Conservation (phyloP, 2,113 vertebrate species). For the Amblyornis subalaris region DNA sequence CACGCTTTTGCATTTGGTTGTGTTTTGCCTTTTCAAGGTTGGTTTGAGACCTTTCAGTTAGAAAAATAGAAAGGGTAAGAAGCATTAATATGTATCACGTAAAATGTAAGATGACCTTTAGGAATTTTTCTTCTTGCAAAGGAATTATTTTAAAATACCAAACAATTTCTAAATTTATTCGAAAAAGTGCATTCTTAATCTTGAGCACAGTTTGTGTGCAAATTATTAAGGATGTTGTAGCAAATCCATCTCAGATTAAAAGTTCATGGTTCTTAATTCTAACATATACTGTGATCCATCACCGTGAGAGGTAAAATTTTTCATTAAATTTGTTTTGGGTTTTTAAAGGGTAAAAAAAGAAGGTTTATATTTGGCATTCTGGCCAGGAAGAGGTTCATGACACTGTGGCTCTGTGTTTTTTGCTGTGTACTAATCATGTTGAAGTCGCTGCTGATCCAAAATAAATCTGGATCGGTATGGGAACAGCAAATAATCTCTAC, state of each 20-base stretch:
- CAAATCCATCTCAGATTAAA: neutral
- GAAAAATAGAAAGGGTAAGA: neutral
- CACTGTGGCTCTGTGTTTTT: neutral
- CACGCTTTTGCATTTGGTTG: neutral
- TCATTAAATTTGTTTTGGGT: neutral
- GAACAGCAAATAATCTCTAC: conserved; percentile 52
- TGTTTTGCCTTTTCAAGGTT: neutral
- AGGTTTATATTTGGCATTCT: neutral
- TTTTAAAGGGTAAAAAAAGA: neutral
- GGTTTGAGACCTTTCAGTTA: neutral
- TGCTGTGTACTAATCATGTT: neutral
- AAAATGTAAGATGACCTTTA: neutral
- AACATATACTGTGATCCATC: neutral
- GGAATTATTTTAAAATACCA: neutral
- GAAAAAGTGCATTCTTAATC: neutral
- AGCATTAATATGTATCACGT: neutral
- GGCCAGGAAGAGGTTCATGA: neutral
- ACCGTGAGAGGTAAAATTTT: neutral
- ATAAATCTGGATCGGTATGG: conserved; percentile 53
- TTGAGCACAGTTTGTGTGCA: neutral
- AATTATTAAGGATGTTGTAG: neutral
- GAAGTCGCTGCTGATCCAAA: conserved; percentile 46
- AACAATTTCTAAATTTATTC: neutral
- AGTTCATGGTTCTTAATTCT: neutral
- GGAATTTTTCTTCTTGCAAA: neutral